Conservation (phyloP, 2,797 vertebrate species). For the Acanthiza pusilla region DNA sequence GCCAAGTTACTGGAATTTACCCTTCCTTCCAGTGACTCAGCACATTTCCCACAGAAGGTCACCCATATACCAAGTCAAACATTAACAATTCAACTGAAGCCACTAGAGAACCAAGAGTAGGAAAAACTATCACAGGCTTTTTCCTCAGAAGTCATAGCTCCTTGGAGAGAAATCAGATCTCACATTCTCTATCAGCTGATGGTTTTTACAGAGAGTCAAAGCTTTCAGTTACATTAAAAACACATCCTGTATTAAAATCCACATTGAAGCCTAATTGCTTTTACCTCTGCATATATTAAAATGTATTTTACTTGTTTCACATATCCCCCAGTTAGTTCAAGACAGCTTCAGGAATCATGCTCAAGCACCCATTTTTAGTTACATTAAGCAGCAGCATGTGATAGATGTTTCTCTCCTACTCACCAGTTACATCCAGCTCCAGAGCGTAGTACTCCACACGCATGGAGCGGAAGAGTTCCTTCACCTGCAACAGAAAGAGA, state of each 20-base stretch:
- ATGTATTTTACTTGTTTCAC: background rate
- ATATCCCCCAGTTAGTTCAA: background rate
- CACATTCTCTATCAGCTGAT: background rate
- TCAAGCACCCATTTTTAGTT: background rate
- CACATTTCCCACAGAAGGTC: background rate
- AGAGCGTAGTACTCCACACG: slow-evolving; percentile 79
- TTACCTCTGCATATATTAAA: background rate
- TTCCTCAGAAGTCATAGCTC: background rate
- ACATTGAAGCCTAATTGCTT: background rate
- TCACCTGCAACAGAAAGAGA: slow-evolving; percentile 80
- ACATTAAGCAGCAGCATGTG: background rate
- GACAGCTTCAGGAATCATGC: background rate
- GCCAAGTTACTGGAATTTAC: background rate
- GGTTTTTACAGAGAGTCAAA: background rate
- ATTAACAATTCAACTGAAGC: slow-evolving; percentile 12
- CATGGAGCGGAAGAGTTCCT: slow-evolving; percentile 87
- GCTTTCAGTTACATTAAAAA: background rate
- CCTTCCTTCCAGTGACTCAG: slow-evolving; percentile 17
- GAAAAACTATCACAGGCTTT: background rate
- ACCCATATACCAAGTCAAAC: background rate
- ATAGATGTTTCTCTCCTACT: slow-evolving; percentile 44
- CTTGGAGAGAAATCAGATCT: background rate
- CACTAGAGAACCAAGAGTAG: background rate
- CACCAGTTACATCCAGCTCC: slow-evolving; percentile 90
- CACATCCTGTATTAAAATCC: background rate